Evolutionary conservation across 2,888 invertebrate species (phyloP).

Genomic region (Euplagia quadripunctaria): DNA sequence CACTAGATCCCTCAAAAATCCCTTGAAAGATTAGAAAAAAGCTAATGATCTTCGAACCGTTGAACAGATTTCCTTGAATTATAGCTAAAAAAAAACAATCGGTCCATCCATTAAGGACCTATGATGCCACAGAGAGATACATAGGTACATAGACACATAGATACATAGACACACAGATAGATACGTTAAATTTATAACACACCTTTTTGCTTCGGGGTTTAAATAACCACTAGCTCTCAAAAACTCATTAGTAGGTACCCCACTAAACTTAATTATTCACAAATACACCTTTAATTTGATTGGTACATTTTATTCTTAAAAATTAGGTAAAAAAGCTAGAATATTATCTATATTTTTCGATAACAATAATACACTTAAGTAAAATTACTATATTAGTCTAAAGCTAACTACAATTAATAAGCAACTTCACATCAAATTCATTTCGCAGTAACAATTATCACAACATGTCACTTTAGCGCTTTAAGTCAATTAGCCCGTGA

Average conservation of each 20-base stretch:
- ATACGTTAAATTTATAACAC: too few relatives aligned
- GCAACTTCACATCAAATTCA: neutral
- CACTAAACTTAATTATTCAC: neutral
- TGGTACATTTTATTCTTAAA: neutral
- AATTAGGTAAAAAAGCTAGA: neutral
- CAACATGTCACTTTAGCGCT: slow-evolving; percentile 55
- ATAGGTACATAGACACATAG: too few relatives aligned
- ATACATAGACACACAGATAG: too few relatives aligned
- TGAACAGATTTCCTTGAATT: too few relatives aligned
- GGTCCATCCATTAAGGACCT: too few relatives aligned
- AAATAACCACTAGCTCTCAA: neutral
- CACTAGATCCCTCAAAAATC: too few relatives aligned
- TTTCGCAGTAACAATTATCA: neutral
- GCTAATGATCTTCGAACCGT: too few relatives aligned
- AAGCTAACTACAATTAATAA: neutral
- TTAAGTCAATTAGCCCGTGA: slow-evolving; percentile 78
- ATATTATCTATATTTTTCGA: neutral
- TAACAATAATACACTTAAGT: neutral
- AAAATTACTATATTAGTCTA: neutral
- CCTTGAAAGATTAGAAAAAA: too few relatives aligned
- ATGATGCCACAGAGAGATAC: too few relatives aligned
- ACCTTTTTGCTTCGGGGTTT: too few relatives aligned
- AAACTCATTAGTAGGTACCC: neutral
- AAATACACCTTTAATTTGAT: neutral
- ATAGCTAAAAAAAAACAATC: too few relatives aligned